Evolutionary conservation across 2,888 invertebrate species (phyloP).

Genomic region (Heliconius aoede): DNA sequence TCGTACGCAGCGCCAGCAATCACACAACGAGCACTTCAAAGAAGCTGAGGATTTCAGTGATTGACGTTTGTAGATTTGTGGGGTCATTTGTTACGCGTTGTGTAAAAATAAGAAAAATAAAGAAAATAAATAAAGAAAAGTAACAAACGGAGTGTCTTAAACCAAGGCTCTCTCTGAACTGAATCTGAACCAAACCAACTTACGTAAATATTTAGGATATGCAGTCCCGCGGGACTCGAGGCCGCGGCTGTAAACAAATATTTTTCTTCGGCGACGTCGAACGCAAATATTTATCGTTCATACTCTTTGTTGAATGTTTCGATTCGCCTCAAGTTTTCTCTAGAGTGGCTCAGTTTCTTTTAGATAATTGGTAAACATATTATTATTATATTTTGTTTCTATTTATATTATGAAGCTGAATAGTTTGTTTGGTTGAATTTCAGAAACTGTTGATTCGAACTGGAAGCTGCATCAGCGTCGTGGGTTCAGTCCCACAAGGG

Average conservation of each 20-base stretch:
- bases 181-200: conserved; percentile 38
- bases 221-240: conserved; percentile 26
- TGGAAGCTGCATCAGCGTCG: neutral
- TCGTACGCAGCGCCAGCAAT: neutral
- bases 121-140: too few relatives aligned
- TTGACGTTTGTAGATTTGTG: conserved; percentile 2
- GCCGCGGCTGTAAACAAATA: conserved; percentile 27
- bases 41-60: neutral
- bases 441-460: too few relatives aligned
- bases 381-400: neutral
- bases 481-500: neutral
- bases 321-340: neutral
- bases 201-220: conserved; percentile 18
- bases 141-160: neutral
- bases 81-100: neutral
- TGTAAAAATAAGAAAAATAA: too few relatives aligned
- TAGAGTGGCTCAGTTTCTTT: neutral
- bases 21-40: neutral
- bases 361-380: neutral
- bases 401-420: neutral
- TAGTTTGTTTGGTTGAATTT: too few relatives aligned
- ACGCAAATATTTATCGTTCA: conserved; percentile 15
- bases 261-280: conserved; percentile 19
- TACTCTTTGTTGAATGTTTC: conserved; percentile 10
- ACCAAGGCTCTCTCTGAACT: neutral